Conservation (phyloP, 2,797 vertebrate genomes). For the Serranus cabrilla region DNA sequence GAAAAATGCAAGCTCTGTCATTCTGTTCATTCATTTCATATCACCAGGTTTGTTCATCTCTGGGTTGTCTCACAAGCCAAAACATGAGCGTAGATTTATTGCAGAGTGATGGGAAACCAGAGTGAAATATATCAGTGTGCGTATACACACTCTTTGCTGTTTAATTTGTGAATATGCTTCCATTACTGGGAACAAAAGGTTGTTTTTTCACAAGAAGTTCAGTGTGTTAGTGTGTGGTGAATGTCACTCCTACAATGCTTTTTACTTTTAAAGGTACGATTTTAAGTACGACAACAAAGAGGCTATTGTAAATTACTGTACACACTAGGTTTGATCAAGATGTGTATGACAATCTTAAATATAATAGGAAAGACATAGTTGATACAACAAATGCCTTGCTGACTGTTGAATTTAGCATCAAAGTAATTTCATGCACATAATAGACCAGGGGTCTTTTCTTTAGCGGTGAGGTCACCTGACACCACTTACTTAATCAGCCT, state of each 20-base stretch:
- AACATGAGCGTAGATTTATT: conserved; percentile 24
- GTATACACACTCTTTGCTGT: background rate
- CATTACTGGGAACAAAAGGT: background rate
- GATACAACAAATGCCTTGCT: background rate
- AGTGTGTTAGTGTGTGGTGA: background rate
- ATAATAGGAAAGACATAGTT: background rate
- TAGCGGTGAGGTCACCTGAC: background rate
- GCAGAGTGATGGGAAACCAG: background rate
- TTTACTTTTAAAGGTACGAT: conserved; percentile 52
- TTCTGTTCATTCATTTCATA: background rate
- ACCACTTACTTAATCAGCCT: background rate
- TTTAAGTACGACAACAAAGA: conserved; percentile 24
- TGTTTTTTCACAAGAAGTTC: conserved; percentile 2
- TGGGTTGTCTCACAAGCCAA: conserved; percentile 30
- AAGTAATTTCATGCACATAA: conserved; percentile 13
- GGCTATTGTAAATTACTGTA: background rate
- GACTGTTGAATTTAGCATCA: background rate
- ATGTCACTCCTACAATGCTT: background rate
- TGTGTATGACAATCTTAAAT: conserved; percentile 8
- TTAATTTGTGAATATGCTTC: conserved; percentile 19
- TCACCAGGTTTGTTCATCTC: conserved; percentile 25
- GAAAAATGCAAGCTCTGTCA: conserved; percentile 5
- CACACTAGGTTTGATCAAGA: conserved; percentile 21
- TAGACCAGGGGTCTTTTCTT: conserved; percentile 1
- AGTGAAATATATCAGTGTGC: background rate